Conservation (phyloP, 2,113 vertebrate species). For the Stictonetta naevosa region DNA sequence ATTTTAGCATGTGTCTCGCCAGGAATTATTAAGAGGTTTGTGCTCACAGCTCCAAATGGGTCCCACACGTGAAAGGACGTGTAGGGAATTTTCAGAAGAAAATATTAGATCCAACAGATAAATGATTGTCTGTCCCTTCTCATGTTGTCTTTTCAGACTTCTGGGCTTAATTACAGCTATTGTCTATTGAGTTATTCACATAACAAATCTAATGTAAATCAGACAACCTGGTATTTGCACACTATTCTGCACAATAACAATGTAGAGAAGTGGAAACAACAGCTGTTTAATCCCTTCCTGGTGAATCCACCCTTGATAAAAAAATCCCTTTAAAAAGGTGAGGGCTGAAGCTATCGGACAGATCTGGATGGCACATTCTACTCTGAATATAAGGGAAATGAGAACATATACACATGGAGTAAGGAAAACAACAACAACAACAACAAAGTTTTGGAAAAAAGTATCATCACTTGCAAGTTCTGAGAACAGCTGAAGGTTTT, state of each 20-base stretch:
- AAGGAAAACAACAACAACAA: not conserved
- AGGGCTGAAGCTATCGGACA: not conserved
- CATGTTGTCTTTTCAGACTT: not conserved
- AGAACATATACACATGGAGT: not conserved
- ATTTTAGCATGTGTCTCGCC: accelerated
- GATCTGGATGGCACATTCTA: not conserved
- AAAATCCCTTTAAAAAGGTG: not conserved
- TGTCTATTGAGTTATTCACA: not conserved
- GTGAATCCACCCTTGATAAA: not conserved
- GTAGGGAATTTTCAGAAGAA: not conserved
- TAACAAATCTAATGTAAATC: not conserved
- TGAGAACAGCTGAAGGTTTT: not conserved
- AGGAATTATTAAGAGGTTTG: not conserved
- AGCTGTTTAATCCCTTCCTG: not conserved
- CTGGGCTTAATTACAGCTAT: not conserved
- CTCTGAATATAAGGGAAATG: not conserved
- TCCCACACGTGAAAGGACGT: not conserved
- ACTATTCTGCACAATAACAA: not conserved
- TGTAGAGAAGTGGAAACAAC: not conserved
- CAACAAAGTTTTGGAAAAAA: not conserved
- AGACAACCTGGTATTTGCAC: not conserved
- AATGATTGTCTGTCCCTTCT: not conserved
- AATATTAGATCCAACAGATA: not conserved
- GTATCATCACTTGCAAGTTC: not conserved
- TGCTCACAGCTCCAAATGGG: not conserved